Conservation (phyloP, 23 tunicate species). For the Ciona savignyi region DNA sequence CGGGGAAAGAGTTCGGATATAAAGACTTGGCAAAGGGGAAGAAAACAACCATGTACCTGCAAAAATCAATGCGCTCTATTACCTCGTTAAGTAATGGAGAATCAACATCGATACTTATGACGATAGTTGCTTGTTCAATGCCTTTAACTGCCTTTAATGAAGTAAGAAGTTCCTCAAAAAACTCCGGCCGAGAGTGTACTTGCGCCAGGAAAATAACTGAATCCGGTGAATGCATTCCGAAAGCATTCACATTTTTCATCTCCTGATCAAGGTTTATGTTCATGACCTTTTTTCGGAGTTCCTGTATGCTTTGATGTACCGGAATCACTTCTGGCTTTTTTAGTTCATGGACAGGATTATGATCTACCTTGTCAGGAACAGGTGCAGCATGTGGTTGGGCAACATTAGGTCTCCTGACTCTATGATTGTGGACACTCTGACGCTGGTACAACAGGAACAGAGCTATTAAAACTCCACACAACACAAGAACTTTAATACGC, state of each 20-base stretch:
- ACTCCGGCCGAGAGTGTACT: conserved; percentile 49
- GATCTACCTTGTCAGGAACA: background rate
- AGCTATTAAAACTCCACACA: conserved; percentile 13
- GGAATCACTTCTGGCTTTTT: background rate
- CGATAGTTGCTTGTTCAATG: conserved; percentile 62
- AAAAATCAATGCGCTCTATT: conserved; percentile 46
- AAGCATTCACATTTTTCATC: conserved; percentile 40
- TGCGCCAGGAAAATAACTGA: conserved; percentile 51
- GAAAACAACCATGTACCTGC: conserved; percentile 74
- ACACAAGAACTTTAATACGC: conserved; percentile 8
- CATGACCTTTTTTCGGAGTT: background rate
- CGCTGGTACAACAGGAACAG: conserved; percentile 13
- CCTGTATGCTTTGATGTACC: background rate
- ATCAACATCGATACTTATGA: conserved; percentile 67
- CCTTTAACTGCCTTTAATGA: conserved; percentile 46
- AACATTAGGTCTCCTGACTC: background rate
- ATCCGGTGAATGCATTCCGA: conserved; percentile 44
- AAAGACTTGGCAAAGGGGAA: conserved; percentile 87
- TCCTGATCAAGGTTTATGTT: conserved; percentile 46
- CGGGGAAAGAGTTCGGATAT: conserved; percentile 68
- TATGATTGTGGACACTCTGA: background rate
- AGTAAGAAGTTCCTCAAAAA: conserved; percentile 44
- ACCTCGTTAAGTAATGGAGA: conserved; percentile 34
- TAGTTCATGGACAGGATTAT: background rate
- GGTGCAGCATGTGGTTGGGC: background rate